Base-by-base conservation (phyloP, 2,797 vertebrate species). In the Mus minutoides region DNA sequence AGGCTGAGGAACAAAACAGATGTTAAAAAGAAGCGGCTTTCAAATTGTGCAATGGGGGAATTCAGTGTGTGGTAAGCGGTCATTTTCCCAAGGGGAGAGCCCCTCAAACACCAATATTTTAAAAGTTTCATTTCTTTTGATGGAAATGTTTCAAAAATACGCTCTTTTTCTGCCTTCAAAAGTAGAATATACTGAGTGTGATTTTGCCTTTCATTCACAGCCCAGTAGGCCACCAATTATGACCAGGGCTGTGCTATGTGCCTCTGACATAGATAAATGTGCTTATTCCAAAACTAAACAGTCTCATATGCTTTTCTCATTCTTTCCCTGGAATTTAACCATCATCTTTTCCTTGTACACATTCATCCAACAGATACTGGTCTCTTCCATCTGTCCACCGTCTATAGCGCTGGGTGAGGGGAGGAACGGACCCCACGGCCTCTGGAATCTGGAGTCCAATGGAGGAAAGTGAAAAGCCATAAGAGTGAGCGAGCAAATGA, bases 41-140 rank as follows among this genome's bases (percentile, higher is more conserved):
- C 86, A 91, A 94, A 94, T 84, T 87, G 79, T 0, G 0, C 31
- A 46, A 84, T 13, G 11, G 31, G 40, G 40, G 52, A 54, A 88
- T 80, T 78, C 16, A 52, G 37, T n/a, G 2, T 75, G 90, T 29
- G 67, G 75, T 60, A 67, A 52, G 49, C 56, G 84, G 76, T n/a
- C 60, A 60, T 84, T 89, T 94, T 82, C 88, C 86, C 29, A 94
- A 6, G 22, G 24, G 31, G 60, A 10, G 60, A 19, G 24, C 12
- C n/a, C 60, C 89, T 91, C 80, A 86, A 88, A 93, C 29, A 60
- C 13, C 2, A 76, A 64, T 29, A 80, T 58, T 78, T 85, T 67
- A 12, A 67, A 95, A 78, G 83, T 46, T 84, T 88, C 60, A 90
- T 84, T 88, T 85, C 93, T 93, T 56, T 56, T 40, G 14, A 92